Evolutionary conservation across 1,140 invertebrate species (phyloP).

Genomic region (Pseudomyrmex sp.): DNA sequence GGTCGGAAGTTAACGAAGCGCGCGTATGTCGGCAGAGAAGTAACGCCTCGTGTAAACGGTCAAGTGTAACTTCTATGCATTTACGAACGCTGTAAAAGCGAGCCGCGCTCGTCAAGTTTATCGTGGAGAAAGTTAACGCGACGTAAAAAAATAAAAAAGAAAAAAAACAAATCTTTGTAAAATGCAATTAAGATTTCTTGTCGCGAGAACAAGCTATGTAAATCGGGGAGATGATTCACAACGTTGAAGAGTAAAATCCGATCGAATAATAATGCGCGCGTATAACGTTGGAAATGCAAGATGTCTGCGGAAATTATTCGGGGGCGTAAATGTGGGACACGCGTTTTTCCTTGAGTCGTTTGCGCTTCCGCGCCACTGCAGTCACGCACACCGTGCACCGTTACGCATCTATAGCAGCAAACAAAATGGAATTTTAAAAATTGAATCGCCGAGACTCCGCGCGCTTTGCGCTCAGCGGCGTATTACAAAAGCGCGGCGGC

Average conservation of each 20-base stretch:
- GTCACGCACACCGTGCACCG: not conserved
- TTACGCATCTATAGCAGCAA: slow-evolving; percentile 41
- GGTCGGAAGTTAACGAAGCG: slow-evolving; percentile 3
- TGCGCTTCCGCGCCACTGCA: not conserved
- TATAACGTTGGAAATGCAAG: slow-evolving; percentile 16
- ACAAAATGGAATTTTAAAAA: slow-evolving; percentile 61
- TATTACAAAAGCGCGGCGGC: slow-evolving; percentile 48
- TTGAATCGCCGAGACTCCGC: slow-evolving; percentile 53
- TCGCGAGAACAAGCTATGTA: not conserved
- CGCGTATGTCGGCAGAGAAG: not conserved
- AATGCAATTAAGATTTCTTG: not conserved
- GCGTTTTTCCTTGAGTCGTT: slow-evolving; percentile 3
- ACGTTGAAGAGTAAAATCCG: too few relatives aligned
- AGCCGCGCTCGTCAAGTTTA: not conserved
- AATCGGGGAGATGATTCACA: too few relatives aligned
- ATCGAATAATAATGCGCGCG: slow-evolving; percentile 13
- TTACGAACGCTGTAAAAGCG: not conserved
- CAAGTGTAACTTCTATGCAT: not conserved
- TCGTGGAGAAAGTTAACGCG: not conserved
- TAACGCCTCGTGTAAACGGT: slow-evolving; percentile 8
- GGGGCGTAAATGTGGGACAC: not conserved
- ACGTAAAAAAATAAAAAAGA: too few relatives aligned
- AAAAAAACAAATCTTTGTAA: not conserved
- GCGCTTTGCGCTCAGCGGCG: slow-evolving; percentile 23
- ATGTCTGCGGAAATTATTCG: slow-evolving; percentile 5